Evolutionary conservation across 2,113 vertebrate species (phyloP), one percentile per base, ranked within the genome.

Genomic region (Kryptolebias marmoratus): DNA sequence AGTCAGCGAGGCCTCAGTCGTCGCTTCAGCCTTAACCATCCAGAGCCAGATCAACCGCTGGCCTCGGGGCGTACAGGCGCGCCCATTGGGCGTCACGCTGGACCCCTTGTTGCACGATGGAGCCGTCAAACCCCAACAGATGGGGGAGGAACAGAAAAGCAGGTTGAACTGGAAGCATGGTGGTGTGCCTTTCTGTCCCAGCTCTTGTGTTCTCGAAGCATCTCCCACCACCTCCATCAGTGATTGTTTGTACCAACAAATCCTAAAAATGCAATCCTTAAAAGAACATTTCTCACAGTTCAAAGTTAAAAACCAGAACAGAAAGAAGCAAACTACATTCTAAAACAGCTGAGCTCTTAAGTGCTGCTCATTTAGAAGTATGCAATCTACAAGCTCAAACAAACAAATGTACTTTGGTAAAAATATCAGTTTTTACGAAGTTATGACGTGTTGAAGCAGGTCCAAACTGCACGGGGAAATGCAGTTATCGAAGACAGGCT

Each of bases 1-100:
- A 22, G 61, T 71, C 69, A 27, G 63, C 74, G 32, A 82, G 78
- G 72, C 70, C 80, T 68, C 71, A 57, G 81, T 50, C 68, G 28
- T 71, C 54, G 48, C 72, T 53, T 47, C 54, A 68, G 58, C 80
- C 66, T 69, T 36, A 68, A 83, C 77, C 68, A 76, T 90, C 85
- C 85, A 73, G 54, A 65, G 75, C 66, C 60, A 66, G 63, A 87
- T 89, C 87, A 90, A 89, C 80, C 64, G 6, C 22, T 27, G 53
- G 87, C 87, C 87, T 14, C 11, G 53, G 88, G 91, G 74, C 9
- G 69, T 72, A 75, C 75, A 68, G 28, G 73, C 36, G 31, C 65
- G 76, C 86, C 75, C 65, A 57, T 79, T 84, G 80, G 82, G 88
- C 5, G 42, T 36, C 76, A 65, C 3, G 27, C 71, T 47, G 67